Evolutionary conservation across 2,113 vertebrate species (phyloP).

Genomic region (Coregonus clupeaformis): DNA sequence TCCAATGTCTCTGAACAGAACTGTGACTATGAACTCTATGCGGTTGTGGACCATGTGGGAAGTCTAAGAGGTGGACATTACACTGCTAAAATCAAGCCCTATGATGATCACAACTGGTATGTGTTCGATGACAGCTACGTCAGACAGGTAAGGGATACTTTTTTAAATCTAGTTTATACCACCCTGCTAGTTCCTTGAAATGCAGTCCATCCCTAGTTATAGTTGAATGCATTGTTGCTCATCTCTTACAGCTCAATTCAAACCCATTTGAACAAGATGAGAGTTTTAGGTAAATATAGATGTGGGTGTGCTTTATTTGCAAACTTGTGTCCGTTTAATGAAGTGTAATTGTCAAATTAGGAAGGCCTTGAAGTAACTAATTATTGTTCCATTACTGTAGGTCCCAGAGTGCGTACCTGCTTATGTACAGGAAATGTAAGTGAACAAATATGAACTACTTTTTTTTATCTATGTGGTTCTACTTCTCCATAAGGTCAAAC

Average conservation of each 20-base stretch:
- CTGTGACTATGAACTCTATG: slow-evolving; percentile 64
- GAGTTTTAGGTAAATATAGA: too few relatives aligned
- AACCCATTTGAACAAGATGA: too few relatives aligned
- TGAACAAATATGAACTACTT: background rate
- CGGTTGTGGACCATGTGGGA: slow-evolving; percentile 60
- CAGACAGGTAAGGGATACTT: slow-evolving; percentile 31
- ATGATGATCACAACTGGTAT: slow-evolving; percentile 49
- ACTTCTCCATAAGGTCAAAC: too few relatives aligned
- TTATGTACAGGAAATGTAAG: slow-evolving; percentile 57
- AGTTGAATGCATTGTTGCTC: background rate
- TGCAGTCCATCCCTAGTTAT: too few relatives aligned
- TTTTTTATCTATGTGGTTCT: background rate
- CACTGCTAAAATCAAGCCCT: slow-evolving; percentile 47
- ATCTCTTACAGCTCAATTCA: background rate
- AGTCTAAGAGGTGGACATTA: slow-evolving; percentile 59
- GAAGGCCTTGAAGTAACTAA: background rate
- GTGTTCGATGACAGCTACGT: slow-evolving; percentile 41
- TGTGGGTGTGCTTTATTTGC: too few relatives aligned
- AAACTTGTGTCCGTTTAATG: too few relatives aligned
- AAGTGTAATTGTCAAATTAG: too few relatives aligned
- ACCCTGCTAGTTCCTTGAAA: too few relatives aligned
- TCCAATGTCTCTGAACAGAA: slow-evolving; percentile 23
- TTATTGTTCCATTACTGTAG: slow-evolving; percentile 6
- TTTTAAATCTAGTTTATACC: too few relatives aligned
- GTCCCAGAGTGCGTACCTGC: slow-evolving; percentile 49